These are phyloP conservation scores for Stomatorhinus ivindoensis DNA, from an alignment of 2,113 vertebrate genomes.

Conservation along the genomic window DNA sequence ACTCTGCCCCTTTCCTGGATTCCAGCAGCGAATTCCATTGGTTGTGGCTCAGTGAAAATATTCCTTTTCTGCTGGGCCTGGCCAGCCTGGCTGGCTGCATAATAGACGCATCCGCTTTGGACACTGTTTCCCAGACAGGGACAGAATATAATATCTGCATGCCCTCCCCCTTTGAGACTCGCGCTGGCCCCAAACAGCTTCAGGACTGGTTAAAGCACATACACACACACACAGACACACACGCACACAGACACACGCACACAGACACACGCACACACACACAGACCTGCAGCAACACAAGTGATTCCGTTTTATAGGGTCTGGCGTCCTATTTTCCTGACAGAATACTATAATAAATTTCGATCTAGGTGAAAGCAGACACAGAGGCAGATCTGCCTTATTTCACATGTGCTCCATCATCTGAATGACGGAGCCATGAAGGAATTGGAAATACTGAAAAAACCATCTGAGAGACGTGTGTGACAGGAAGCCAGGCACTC, in stretches of 20 bases:
- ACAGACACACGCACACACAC: background rate
- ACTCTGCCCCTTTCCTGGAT: constrained; percentile 31
- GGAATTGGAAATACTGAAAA: background rate
- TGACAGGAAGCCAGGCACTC: background rate
- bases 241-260: background rate
- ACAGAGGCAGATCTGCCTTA: background rate
- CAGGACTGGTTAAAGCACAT: background rate
- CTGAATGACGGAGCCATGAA: background rate
- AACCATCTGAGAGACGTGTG: background rate
- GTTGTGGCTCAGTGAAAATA: constrained; percentile 33
- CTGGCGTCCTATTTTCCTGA: background rate
- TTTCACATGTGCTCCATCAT: background rate
- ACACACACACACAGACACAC: background rate
- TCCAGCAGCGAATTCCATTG: constrained; percentile 32
- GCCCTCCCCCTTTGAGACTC: background rate
- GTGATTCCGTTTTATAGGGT: background rate
- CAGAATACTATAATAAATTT: background rate
- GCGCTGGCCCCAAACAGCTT: background rate
- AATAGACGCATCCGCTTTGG: constrained; percentile 37
- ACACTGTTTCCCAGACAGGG: constrained; percentile 31
- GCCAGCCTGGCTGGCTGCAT: constrained; percentile 1
- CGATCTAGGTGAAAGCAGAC: background rate
- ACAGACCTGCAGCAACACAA: background rate
- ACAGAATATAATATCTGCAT: constrained; percentile 34
- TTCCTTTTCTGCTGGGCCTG: background rate